Evolutionary conservation across 1,140 invertebrate species (phyloP).

Genomic region (Cecropterus lyciades): DNA sequence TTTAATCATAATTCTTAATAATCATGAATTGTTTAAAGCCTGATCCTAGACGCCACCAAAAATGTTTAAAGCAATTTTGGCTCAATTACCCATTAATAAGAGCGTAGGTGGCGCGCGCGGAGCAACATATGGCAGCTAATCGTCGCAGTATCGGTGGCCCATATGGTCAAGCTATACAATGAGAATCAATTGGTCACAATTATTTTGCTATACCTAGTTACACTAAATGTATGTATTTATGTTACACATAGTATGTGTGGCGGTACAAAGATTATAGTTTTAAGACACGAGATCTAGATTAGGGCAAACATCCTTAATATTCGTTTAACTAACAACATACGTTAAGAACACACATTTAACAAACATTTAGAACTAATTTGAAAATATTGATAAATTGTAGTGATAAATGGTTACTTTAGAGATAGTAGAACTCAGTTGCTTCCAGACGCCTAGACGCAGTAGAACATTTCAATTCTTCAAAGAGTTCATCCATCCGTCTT

Average conservation of each 20-base stretch:
- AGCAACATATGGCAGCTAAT: conserved; percentile 32
- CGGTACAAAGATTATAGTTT: background rate
- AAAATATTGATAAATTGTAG: too few relatives aligned
- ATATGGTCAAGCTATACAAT: conserved; percentile 39
- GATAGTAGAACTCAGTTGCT: too few relatives aligned
- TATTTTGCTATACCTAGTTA: conserved; percentile 36
- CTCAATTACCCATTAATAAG: conserved; percentile 8
- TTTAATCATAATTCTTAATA: conserved; percentile 5
- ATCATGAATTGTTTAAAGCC: conserved; percentile 23
- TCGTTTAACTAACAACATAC: too few relatives aligned
- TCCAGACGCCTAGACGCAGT: too few relatives aligned
- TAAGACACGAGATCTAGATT: too few relatives aligned
- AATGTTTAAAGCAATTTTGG: conserved; percentile 7
- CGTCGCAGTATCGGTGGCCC: conserved; percentile 23
- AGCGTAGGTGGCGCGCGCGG: conserved; percentile 7
- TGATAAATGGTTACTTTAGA: too few relatives aligned
- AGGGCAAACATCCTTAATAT: too few relatives aligned
- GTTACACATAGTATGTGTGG: background rate
- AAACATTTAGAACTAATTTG: too few relatives aligned
- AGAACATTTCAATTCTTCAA: too few relatives aligned
- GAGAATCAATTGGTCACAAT: conserved; percentile 43
- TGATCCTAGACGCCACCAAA: background rate
- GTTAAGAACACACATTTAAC: too few relatives aligned
- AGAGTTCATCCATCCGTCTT: too few relatives aligned
- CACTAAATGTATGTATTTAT: background rate